phyloP scores from a whole-genome alignment of 2,113 vertebrate species.

The Papio anubis region DNA sequence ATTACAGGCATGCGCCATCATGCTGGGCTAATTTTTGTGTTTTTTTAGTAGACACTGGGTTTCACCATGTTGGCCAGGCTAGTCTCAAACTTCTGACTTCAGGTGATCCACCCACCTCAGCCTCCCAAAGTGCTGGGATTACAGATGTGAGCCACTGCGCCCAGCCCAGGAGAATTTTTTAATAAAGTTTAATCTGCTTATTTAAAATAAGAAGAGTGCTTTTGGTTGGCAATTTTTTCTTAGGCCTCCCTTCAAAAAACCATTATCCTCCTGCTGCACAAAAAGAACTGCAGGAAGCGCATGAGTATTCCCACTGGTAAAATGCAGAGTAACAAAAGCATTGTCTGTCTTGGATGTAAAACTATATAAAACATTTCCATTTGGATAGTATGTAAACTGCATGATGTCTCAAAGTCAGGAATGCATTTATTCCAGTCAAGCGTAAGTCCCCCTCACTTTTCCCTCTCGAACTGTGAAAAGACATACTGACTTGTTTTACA shows the following conservation, averaged over 20 bases:
- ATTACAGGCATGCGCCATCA: no score
- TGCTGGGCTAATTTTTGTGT: no score
- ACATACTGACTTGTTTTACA: not conserved
- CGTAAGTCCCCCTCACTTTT: not conserved
- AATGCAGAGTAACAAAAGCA: not conserved
- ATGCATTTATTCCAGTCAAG: not conserved
- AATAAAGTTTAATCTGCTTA: not conserved
- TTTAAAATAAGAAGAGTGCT: not conserved
- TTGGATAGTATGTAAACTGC: not conserved
- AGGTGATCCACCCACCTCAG: no score
- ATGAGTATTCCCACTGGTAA: not conserved
- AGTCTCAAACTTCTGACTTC: no score
- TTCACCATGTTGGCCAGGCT: no score
- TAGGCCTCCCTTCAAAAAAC: not conserved
- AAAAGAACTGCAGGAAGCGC: not conserved
- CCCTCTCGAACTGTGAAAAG: not conserved
- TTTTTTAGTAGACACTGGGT: no score
- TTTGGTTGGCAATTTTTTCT: not conserved
- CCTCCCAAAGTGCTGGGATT: no score
- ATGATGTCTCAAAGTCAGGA: not conserved
- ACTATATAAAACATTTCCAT: not conserved
- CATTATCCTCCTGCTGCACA: not conserved
- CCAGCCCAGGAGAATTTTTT: not conserved
- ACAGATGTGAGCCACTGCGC: no score
- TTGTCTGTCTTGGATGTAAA: not conserved